Evolutionary conservation across 2,797 vertebrate genomes (phyloP), one percentile per base, ranked within the genome.

Genomic region (Podargus strigoides): DNA sequence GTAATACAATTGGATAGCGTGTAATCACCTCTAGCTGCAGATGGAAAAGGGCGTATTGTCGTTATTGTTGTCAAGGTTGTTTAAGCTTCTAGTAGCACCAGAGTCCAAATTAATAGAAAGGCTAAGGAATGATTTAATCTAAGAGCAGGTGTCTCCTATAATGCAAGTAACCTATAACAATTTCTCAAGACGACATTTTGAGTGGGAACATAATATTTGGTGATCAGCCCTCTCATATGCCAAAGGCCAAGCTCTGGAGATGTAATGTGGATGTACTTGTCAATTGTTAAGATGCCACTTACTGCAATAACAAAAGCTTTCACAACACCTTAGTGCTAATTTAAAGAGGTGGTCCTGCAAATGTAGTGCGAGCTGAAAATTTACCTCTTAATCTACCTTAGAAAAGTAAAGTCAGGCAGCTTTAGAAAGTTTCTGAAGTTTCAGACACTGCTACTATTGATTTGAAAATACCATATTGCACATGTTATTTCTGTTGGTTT

Each of bases 41-140:
- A 78, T 36, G 24, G 75, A 93, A 89, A 89, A 66, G 14, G 26
- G 26, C 5, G 2, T 80, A 12, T 63, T 81, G 49, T n/a, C 64
- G 76, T 59, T 84, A 19, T 36, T 77, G 66, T 39, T 75, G 63
- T 77, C 82, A 95, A 89, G 69, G 58, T 80, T 81, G 80, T 92
- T 30, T 52, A 36, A 90, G 74, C 52, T 39, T 56, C 78, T 79
- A 56, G 37, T 82, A 69, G 32, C 28, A 80, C 53, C 58, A 46
- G 69, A 84, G 22, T 41, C 66, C 69, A 90, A 90, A 91, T 75
- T 63, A 92, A 96, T 59, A 84, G 95, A 93, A 96, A 83, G 82
- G 76, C 66, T 75, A 50, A 36, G 60, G 26, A 78, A 87, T 86
- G 1, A 95, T 84, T 94, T 84, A 90, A 94, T 91, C 66, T 37